These are phyloP conservation scores for Psylliodes chrysocephalus DNA, from an alignment of 2,888 invertebrate genomes.

Conservation along the genomic window DNA sequence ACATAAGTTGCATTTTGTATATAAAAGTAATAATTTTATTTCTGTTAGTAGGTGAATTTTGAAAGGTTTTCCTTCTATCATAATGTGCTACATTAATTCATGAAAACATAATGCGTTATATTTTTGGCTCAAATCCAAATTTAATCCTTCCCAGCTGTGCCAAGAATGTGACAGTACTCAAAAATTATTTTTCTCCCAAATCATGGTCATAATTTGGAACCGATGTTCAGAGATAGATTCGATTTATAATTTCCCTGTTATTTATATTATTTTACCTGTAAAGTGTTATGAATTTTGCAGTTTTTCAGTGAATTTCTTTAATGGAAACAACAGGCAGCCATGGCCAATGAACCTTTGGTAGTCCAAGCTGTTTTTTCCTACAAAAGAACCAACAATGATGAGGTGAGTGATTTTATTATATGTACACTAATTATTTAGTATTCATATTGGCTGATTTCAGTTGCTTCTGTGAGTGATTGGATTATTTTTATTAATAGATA, in stretches of 20 bases:
- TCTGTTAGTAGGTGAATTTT: neutral
- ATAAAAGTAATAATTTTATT: neutral
- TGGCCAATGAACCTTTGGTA: constrained; percentile 72
- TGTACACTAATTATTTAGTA: neutral
- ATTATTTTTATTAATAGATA: constrained; percentile 17
- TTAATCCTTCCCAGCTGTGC: constrained; percentile 55
- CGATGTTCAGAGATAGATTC: constrained; percentile 16
- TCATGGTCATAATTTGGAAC: constrained; percentile 51
- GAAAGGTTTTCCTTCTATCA: constrained; percentile 27
- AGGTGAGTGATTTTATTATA: constrained; percentile 68
- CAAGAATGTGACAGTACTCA: constrained; percentile 64
- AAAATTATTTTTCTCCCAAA: constrained; percentile 59
- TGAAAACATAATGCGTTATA: constrained; percentile 51
- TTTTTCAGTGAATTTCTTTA: constrained; percentile 27
- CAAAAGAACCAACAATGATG: constrained; percentile 97
- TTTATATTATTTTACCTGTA: constrained; percentile 9
- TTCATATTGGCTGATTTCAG: neutral
- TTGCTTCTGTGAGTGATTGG: constrained; percentile 2
- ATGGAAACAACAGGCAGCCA: constrained; percentile 51
- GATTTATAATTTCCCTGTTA: constrained; percentile 16
- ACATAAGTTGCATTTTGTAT: neutral
- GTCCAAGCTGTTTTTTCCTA: constrained; percentile 94
- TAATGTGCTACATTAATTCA: constrained; percentile 47
- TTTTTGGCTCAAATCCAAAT: constrained; percentile 57
- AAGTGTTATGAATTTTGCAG: constrained; percentile 17